phyloP scores from a whole-genome alignment of 2,113 vertebrate species.

The Atlantisia rogersi region DNA sequence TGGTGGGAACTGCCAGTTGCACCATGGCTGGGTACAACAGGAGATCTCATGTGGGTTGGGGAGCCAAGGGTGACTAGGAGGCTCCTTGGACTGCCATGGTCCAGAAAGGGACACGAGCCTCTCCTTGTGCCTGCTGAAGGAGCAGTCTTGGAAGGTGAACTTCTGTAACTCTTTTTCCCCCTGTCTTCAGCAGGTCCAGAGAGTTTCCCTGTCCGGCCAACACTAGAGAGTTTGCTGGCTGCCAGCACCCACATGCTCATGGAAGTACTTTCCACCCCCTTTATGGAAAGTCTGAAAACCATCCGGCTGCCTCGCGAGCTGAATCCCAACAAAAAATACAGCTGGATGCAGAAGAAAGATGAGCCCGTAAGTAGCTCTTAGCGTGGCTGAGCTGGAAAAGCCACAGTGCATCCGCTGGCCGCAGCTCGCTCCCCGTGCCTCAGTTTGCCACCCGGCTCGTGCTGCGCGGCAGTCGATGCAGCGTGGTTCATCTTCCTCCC shows the following conservation, averaged over 20 bases:
- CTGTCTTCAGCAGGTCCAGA: conserved; percentile 57
- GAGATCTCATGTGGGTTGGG: not conserved
- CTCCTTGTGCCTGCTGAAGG: not conserved
- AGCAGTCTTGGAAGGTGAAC: not conserved
- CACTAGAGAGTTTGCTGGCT: conserved; percentile 88
- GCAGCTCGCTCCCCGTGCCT: not conserved
- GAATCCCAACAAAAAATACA: conserved; percentile 94
- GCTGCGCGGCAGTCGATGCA: not conserved
- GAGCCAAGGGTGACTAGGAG: not conserved
- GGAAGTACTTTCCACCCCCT: conserved; percentile 87
- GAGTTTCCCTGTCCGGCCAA: conserved; percentile 74
- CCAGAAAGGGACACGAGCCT: not conserved
- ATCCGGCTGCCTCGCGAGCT: conserved; percentile 88
- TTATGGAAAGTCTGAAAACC: conserved; percentile 81
- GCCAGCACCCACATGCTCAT: conserved; percentile 92
- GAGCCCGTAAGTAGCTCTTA: conserved; percentile 81
- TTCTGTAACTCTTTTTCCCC: not conserved
- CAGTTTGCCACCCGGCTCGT: not conserved
- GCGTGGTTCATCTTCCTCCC: not conserved
- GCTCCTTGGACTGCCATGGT: not conserved
- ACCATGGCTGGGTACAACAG: not conserved
- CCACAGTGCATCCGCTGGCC: not conserved
- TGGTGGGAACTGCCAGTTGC: conserved; percentile 1
- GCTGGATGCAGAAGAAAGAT: conserved; percentile 97
- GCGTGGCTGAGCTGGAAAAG: not conserved